These are phyloP conservation scores for Phyllostomus hastatus DNA, from an alignment of 2,113 vertebrate species.

Conservation along the genomic window DNA sequence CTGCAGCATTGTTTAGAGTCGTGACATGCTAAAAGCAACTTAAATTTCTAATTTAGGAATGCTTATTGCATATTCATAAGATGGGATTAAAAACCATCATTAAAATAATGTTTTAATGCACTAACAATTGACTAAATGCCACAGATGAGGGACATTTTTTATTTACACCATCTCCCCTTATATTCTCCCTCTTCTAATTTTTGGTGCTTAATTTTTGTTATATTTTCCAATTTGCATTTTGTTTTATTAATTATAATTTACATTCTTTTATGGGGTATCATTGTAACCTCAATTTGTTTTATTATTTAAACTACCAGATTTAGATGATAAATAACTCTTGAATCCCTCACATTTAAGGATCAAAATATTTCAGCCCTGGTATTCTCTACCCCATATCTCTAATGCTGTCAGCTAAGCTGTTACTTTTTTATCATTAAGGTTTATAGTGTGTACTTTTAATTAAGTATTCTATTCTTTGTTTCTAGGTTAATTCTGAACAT, in stretches of 20 bases:
- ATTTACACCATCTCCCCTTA: not conserved
- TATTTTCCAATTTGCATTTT: not conserved
- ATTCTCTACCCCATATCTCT: not conserved
- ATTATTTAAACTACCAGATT: not conserved
- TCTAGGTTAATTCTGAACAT: slow-evolving; percentile 9
- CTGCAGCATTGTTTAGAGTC: not conserved
- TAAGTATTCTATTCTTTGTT: not conserved
- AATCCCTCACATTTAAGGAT: not conserved
- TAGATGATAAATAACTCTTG: not conserved
- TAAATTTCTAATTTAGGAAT: not conserved
- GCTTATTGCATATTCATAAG: not conserved
- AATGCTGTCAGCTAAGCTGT: not conserved
- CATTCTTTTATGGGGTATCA: not conserved
- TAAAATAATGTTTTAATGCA: not conserved
- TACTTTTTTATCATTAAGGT: not conserved
- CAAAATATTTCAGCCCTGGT: not conserved
- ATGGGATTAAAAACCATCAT: not conserved
- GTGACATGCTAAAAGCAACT: not conserved
- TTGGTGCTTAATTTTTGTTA: not conserved
- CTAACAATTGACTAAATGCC: not conserved
- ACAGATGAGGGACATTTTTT: not conserved
- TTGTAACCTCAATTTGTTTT: not conserved
- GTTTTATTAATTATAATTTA: not conserved
- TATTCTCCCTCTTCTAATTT: not conserved
- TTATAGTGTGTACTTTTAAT: not conserved